Evolutionary conservation across 2,797 vertebrate genomes (phyloP).

Genomic region (Pseudochirops corinnae): DNA sequence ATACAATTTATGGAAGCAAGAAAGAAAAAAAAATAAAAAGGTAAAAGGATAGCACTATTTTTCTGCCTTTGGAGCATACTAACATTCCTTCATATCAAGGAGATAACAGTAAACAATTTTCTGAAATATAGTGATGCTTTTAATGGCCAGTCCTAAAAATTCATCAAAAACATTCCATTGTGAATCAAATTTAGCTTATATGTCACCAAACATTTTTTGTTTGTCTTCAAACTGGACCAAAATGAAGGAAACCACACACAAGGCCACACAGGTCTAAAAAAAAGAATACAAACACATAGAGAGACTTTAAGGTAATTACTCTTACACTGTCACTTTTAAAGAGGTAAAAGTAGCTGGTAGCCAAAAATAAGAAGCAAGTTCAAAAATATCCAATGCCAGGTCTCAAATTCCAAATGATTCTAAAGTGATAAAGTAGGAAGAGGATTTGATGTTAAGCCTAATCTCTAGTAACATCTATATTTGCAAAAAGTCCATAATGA

Average conservation of each 20-base stretch:
- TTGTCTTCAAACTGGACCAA: not conserved
- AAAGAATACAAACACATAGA: not conserved
- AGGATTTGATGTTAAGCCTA: not conserved
- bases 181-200: not conserved
- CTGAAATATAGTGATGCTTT: not conserved
- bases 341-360: not conserved
- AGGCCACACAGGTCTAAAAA: not conserved
- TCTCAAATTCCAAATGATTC: not conserved
- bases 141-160: not conserved
- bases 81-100: not conserved
- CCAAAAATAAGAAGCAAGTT: not conserved
- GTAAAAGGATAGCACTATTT: not conserved
- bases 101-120: no score
- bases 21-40: not conserved
- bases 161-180: not conserved
- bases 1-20: not conserved
- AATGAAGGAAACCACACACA: not conserved
- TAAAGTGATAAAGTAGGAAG: not conserved
- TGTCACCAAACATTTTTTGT: not conserved
- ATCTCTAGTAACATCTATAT: not conserved
- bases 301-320: not conserved
- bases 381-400: not conserved
- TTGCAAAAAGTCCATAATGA: not conserved
- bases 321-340: not conserved
- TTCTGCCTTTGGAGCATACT: not conserved